phyloP scores from a whole-genome alignment of 2,113 vertebrate genomes.

The Holacanthus passer region DNA sequence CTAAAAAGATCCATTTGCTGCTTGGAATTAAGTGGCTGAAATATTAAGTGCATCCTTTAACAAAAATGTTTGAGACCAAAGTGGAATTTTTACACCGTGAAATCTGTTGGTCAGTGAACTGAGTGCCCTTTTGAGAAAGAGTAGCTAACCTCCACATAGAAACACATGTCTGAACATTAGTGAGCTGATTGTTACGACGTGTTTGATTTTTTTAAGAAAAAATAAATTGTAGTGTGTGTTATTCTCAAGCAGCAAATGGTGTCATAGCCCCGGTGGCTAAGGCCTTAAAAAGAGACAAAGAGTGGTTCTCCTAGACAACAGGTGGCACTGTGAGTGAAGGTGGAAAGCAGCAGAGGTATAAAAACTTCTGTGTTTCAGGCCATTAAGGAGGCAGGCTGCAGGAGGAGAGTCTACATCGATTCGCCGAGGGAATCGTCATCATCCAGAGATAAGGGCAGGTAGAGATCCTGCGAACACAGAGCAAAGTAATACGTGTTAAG shows the following conservation, averaged over 20 bases:
- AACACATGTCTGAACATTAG: slow-evolving; percentile 1
- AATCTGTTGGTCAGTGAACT: slow-evolving; percentile 40
- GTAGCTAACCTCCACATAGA: slow-evolving; percentile 27
- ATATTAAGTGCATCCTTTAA: slow-evolving; percentile 43
- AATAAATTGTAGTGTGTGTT: slow-evolving; percentile 39
- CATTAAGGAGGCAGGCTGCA: slow-evolving; percentile 49
- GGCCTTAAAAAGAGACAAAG: slow-evolving; percentile 63
- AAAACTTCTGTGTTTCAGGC: slow-evolving; percentile 71
- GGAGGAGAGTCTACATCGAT: slow-evolving; percentile 90
- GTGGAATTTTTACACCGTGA: slow-evolving; percentile 37
- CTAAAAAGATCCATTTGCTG: slow-evolving; percentile 79
- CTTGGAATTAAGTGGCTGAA: slow-evolving; percentile 72
- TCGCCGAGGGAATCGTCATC: slow-evolving; percentile 96
- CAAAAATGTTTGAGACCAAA: slow-evolving; percentile 41
- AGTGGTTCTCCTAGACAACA: slow-evolving; percentile 61
- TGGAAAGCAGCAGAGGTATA: slow-evolving; percentile 68
- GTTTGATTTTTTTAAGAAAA: slow-evolving; percentile 9
- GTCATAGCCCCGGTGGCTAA: slow-evolving; percentile 64
- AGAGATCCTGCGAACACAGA: slow-evolving; percentile 90
- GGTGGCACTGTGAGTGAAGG: slow-evolving; percentile 73
- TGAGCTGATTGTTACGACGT: slow-evolving; percentile 18
- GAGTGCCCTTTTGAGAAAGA: slow-evolving; percentile 30
- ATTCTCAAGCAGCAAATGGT: slow-evolving; percentile 83
- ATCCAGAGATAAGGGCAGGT: slow-evolving; percentile 97
- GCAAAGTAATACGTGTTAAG: background rate